phyloP scores from a whole-genome alignment of 2,113 vertebrate species.

The Saccopteryx leptura region DNA sequence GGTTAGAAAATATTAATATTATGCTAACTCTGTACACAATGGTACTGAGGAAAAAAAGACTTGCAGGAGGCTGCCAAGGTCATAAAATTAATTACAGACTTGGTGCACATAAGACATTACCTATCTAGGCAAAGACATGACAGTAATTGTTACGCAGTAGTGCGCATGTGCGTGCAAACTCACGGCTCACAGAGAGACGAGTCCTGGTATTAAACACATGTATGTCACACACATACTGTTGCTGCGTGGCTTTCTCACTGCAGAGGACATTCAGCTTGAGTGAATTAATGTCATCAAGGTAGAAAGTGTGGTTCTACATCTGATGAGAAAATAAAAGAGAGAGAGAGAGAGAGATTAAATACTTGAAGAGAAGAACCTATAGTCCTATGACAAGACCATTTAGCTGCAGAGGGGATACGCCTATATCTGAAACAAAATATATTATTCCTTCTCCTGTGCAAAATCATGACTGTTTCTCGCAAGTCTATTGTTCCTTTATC shows the following conservation, averaged over 20 bases:
- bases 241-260: background rate
- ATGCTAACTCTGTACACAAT: background rate
- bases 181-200: constrained; percentile 9
- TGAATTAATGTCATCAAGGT: background rate
- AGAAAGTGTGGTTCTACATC: background rate
- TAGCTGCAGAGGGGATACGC: background rate
- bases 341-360: constrained; percentile 10
- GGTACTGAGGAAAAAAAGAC: background rate
- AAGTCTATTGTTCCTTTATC: constrained; percentile 27
- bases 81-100: constrained; percentile 64
- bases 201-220: background rate
- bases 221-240: background rate
- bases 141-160: background rate
- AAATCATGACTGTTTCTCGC: constrained; percentile 2
- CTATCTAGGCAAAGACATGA: background rate
- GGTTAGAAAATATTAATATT: constrained; percentile 48
- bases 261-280: background rate
- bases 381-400: background rate
- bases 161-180: background rate
- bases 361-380: background rate
- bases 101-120: constrained; percentile 28
- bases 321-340: background rate
- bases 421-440: constrained; percentile 45
- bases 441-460: background rate
- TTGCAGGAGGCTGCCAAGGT: background rate